Base-by-base conservation (phyloP, 2,113 vertebrate genomes). In the Catharus fuscescens region DNA sequence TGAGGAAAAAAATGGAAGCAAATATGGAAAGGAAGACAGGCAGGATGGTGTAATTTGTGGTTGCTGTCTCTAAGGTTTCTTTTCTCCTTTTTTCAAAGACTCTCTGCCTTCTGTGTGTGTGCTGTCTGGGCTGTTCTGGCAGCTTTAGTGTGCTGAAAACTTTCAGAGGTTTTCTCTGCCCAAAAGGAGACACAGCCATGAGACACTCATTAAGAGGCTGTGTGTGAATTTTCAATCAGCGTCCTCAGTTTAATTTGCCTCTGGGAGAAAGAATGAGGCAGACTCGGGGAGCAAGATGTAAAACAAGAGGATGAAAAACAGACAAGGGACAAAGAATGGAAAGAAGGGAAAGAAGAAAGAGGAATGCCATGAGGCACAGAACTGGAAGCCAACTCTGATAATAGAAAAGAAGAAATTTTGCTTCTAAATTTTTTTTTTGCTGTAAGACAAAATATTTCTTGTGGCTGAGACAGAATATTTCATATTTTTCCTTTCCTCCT, bases 221-320 rank as follows among this genome's bases (percentile, higher is more conserved):
- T 24, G 61, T 80, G 59, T 60, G 71, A 80, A 90, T 88, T 93
- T 96, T 62, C 64, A 86, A n/a, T 56, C 50, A 29, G 32, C 47
- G 62, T 52, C 62, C 54, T 82, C 70, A 24, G 76, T 86, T 82
- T 88, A 92, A 90, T 92, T 95, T 92, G 34, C 44, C 42, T n/a
- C 67, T 83, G 19, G 60, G 62, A 42, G 9, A 90, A 92, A 83
- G 52, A 86, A 70, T 60, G 26, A 83, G 52, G 52, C 20, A 81
- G 47, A 53, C 26, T 80, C 34, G 38, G 73, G 78, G 86, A 90
- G 53, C 23, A 54, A 65, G 53, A 52, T 44, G 34, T 65, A 71
- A 66, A 20, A 45, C 21, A 81, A 34, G 26, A 62, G 29, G 23
- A 48, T 66, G 47, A 83, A 74, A 88, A 59, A 3, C 20, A 69